Base-by-base conservation (phyloP, 2,888 invertebrate species). In the Smittia sp. region DNA sequence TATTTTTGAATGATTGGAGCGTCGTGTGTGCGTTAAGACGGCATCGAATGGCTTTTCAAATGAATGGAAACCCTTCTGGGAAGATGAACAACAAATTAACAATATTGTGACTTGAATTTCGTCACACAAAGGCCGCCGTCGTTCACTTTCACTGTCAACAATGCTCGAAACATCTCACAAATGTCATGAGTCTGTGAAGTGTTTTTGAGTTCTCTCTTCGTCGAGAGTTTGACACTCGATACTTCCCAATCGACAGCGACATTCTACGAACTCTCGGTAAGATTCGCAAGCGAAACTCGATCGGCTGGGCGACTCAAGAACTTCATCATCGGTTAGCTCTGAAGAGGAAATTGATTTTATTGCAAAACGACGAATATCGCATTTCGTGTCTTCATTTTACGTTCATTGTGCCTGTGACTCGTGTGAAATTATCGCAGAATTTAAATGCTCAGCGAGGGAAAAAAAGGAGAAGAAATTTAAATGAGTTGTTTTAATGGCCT, bases 401-500 rank as follows among this genome's bases (percentile, higher is more conserved):
- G 20, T 22, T 18, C 62, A 62, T 11, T 18, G n/a, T 62, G 24
- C 6, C 13, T 3, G n/a, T 7, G 22, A 25, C 27, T 25, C 63
- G 63, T 25, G 63, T 25, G 25, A 63, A 24, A 63, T 63, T 63
- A 25, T 63, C 63, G 25, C 62, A 63, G 18, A 22, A 11, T 54
- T 54, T 54, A n/a, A 58, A 63, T 63, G 25, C 11, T 63, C 63
- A 63, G 2, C 18, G 58, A 58, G 11, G 2, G n/a, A 58, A 15
- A 22, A 9, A 15, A 22, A 22, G 11, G 24, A 58, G 25, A 63
- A 63, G 63, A 27, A 58, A 63, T 63, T 27, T 27, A 63, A 63
- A 63, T 63, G 24, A n/a, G 63, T 25, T 63, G 27, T 63, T 63
- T 6, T 62, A 62, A 62, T 62, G 24, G 62, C 62, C 22, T 3